Evolutionary conservation across 2,888 invertebrate genomes (phyloP).

Genomic region (Cataglyphis cursor): DNA sequence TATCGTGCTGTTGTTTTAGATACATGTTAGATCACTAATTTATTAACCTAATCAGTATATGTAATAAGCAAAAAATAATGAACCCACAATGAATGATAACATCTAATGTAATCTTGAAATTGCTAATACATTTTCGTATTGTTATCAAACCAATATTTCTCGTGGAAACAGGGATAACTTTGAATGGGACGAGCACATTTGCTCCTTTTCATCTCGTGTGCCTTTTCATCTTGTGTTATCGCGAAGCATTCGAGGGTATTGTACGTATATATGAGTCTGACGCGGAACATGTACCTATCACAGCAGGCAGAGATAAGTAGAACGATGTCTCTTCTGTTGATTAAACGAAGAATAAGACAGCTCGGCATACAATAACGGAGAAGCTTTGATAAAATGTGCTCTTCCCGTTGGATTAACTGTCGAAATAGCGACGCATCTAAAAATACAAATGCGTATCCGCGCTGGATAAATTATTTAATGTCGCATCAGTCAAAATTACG

Average conservation of each 20-base stretch:
- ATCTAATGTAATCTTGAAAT: neutral
- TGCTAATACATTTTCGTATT: neutral
- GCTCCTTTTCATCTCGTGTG: neutral
- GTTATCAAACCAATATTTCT: neutral
- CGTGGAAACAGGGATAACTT: neutral
- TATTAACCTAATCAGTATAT: neutral
- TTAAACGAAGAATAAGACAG: conserved; percentile 31
- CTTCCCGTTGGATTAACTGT: conserved; percentile 28
- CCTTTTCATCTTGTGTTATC: conserved; percentile 8
- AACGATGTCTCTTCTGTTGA: conserved; percentile 39
- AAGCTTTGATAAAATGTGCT: conserved; percentile 27
- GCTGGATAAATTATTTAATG: conserved; percentile 9
- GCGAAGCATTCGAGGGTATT: neutral
- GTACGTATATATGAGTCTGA: neutral
- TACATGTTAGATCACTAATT: neutral
- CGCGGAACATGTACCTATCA: neutral
- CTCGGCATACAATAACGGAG: neutral
- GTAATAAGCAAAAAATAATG: neutral
- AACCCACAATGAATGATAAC: neutral
- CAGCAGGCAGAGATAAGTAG: conserved; percentile 29
- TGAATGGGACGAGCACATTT: neutral
- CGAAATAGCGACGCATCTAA: neutral
- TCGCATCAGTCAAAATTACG: conserved; percentile 8
- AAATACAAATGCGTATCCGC: conserved; percentile 3
- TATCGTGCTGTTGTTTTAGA: neutral